Base-by-base conservation (phyloP, 2,113 vertebrate species). In the Anguilla japonica region DNA sequence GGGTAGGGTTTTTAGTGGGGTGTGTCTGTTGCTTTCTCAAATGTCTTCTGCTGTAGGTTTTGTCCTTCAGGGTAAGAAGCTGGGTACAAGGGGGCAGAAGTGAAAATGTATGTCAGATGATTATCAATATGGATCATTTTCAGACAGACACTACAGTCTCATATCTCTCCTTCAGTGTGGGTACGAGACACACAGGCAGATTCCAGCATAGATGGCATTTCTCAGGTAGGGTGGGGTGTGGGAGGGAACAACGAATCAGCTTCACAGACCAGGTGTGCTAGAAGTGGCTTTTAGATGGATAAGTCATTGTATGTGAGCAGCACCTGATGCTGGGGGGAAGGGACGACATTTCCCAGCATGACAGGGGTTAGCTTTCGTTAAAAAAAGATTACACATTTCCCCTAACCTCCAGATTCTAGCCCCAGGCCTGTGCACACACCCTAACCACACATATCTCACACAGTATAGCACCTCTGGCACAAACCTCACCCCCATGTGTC, bases 11-110 rank as follows among this genome's bases (percentile, higher is more conserved):
- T n/a, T 40, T 11, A 50, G 41, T 43, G 20, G 79, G 85, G 85
- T 86, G 50, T 86, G 79, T 56, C 84, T 41, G 84, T 26, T 60
- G 8, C 79, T 85, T 26, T 81, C 53, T 50, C 84, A 78, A 46
- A 60, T 53, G 46, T 56, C 75, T 34, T 80, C 43, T 79, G 29
- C 22, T 16, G 26, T 15, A 41, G 16, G 79, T 22, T 81, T 81
- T 18, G n/a, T 75, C n/a, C 71, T 26, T 75, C n/a, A 8, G 63
- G 5, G 39, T 41, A 40, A 81, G 79, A 41, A 20, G 39, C 15
- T 18, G 39, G 3, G 39, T 40, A 8, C 40, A 81, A 43, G 26
- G 14, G 18, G 29, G 20, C 29, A n/a, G 40, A 11, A 75, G 71
- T 2, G n/a, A 34, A 75, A 79, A 85, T 79, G 46, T 29, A 16